Percentiles rank a stretch among this genome's conserved stretches.
Evolutionary conservation across 2,113 vertebrate genomes (phyloP).

Genomic region (Callipepla squamata): DNA sequence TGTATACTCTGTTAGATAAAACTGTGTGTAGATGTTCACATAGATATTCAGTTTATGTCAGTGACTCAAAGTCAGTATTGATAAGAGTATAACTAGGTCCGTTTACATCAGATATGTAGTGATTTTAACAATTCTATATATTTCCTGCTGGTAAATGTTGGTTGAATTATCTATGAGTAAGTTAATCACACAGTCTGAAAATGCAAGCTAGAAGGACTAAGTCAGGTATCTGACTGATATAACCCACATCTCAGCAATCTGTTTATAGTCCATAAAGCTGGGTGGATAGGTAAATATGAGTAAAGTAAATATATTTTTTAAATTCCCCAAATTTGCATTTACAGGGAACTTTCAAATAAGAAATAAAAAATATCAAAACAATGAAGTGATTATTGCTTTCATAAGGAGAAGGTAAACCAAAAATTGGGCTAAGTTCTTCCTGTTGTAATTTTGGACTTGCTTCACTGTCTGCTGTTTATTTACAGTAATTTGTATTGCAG

Average conservation of each 20-base stretch:
- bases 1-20: not conserved
- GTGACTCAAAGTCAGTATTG: not conserved
- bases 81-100: not conserved
- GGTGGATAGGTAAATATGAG: not conserved
- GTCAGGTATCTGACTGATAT: not conserved
- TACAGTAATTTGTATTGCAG: not conserved
- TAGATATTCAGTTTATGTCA: not conserved
- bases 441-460: not conserved
- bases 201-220: not conserved
- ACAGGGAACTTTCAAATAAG: not conserved
- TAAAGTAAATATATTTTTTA: not conserved
- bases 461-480: not conserved
- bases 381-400: not conserved
- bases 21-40: not conserved
- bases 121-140: not conserved
- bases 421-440: not conserved
- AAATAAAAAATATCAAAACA: not conserved
- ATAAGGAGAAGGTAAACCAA: not conserved
- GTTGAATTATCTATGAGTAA: not conserved
- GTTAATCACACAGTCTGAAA: not conserved
- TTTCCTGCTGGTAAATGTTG: not conserved
- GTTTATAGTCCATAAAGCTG: not conserved
- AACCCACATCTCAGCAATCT: fast-evolving
- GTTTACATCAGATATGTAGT: not conserved
- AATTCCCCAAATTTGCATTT: not conserved